Evolutionary conservation across 2,797 vertebrate species (phyloP), one percentile per base, ranked within the genome.

Genomic region (Rhinogobio ventralis): DNA sequence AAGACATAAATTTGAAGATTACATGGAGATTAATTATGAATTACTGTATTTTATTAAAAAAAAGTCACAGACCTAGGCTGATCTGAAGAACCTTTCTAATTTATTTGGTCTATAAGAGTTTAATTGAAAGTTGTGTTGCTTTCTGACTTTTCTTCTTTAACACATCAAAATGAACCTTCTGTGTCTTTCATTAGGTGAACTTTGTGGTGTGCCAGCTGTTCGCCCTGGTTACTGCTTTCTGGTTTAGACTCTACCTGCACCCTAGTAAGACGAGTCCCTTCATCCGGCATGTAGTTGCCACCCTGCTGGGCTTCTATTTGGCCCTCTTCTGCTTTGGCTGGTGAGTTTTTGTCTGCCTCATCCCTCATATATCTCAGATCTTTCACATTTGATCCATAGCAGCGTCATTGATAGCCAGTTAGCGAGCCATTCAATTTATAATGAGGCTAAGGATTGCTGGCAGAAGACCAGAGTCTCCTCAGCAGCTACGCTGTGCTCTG

Each of bases 301-400:
- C 97, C 17, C 95, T 99, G 86, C 92, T 99, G 96, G 98, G 98
- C 92, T 96, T 99, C 94, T 99, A 99, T 93, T 94, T 99, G 95
- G 97, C 98, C 90, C 96, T 99, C 91, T 99, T 99, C 96, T 99
- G 98, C 95, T 99, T 99, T 89, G 98, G 98, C 94, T 99, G 98
- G 98, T 99, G 94, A 98, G 97, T 84, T 49, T 66, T 23, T 81
- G 28, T 79, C 57, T 83, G 75, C 36, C 36, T 25, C 79, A 86
- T 85, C 39, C 39, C 36, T 85, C 66, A 79, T 39, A 28, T 79
- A 49, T 36, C 25, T 71, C 74, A 75, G 76, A 80, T 79, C 81
- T 68, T 71, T 8, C 53, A 23, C 42, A 49, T 77, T 62, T 77
- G 33, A 67, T 83, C 19, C n/a, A 14, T 23, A 13, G 45, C 46